These are phyloP conservation scores for Aegithalos caudatus DNA, from an alignment of 2,113 vertebrate species.

Conservation along the genomic window DNA sequence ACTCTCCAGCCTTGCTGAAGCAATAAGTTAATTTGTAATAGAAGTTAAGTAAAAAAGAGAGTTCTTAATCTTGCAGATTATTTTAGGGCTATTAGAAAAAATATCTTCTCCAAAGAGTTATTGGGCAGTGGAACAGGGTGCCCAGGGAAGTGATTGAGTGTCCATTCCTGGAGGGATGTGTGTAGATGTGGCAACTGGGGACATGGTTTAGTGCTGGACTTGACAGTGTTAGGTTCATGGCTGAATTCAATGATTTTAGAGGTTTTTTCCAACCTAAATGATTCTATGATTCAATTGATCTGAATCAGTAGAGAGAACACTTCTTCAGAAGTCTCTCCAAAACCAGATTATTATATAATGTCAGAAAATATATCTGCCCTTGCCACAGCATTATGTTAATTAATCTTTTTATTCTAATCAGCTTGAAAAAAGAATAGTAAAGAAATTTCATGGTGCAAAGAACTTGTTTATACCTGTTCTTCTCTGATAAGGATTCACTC, in stretches of 20 bases:
- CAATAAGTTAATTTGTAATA: not conserved
- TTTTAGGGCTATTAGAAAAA: not conserved
- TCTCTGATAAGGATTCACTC: not conserved
- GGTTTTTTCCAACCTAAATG: not conserved
- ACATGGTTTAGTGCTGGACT: not conserved
- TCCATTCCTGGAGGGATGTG: not conserved
- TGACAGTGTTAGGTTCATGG: not conserved
- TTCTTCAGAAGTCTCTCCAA: not conserved
- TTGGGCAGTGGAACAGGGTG: not conserved
- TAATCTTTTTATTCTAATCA: not conserved
- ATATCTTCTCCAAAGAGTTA: not conserved
- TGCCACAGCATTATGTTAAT: not conserved
- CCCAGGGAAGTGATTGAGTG: not conserved
- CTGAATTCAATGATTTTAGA: accelerated
- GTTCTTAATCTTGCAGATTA: not conserved
- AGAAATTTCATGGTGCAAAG: not conserved
- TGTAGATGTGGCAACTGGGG: not conserved
- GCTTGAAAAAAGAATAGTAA: not conserved
- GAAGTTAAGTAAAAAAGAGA: not conserved
- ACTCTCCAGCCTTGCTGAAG: not conserved
- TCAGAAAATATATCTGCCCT: not conserved
- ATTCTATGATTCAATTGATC: not conserved
- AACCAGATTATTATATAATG: not conserved
- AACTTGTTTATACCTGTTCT: not conserved
- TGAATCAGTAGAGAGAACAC: not conserved